phyloP scores from a whole-genome alignment of 2,888 invertebrate species.

The Caenorhabditis auriculariae region DNA sequence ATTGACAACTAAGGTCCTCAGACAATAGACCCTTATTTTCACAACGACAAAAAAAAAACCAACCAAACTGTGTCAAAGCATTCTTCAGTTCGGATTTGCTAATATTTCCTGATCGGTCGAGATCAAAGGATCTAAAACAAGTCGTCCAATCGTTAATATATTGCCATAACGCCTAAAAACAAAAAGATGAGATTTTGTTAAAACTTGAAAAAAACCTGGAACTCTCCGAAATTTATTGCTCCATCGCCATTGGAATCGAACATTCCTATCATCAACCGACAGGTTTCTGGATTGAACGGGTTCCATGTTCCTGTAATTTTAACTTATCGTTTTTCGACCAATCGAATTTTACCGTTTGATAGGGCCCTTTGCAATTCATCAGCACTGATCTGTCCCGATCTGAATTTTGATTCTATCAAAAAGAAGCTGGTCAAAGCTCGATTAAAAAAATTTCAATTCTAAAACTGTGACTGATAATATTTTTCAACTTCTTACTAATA shows the following conservation, averaged over 20 bases:
- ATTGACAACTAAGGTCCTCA: no score
- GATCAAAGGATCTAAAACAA: conserved; percentile 89
- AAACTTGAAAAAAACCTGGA: conserved; percentile 69
- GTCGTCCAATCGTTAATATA: conserved; percentile 97
- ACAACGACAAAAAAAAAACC: no score
- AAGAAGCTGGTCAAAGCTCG: neutral
- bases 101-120: conserved; percentile 84
- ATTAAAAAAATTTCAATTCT: conserved; percentile 1
- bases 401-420: conserved; percentile 5
- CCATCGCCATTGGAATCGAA: conserved; percentile 88
- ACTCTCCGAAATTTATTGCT: conserved; percentile 89
- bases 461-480: conserved; percentile 1
- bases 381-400: conserved; percentile 53
- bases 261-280: conserved; percentile 95
- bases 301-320: conserved; percentile 94
- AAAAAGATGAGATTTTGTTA: neutral
- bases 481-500: no score
- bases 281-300: conserved; percentile 95
- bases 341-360: no score
- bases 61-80: conserved; percentile 80
- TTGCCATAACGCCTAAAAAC: conserved; percentile 80
- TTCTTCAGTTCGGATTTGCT: conserved; percentile 85
- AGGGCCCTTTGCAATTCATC: conserved; percentile 72
- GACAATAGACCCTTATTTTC: no score
- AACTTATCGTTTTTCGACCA: no score